Base-by-base conservation (phyloP, 2,113 vertebrate genomes). In the Tachysurus fulvidraco region DNA sequence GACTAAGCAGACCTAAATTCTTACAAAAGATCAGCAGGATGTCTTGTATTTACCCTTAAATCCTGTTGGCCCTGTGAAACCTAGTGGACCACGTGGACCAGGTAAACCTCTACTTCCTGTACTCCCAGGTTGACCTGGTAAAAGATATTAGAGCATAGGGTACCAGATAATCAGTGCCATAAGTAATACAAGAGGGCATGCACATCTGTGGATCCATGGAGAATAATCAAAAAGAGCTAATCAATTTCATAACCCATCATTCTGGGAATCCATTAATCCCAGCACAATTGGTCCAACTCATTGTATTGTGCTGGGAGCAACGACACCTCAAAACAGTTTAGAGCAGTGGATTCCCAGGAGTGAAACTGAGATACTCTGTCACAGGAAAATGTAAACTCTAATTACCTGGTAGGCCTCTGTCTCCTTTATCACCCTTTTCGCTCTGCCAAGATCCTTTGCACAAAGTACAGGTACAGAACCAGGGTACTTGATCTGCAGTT, bases 351-450 rank as follows among this genome's bases (percentile, higher is more conserved):
- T 12, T 52, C 41, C 64, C 11, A 57, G 28, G 10, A 57, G 7
- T 21, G 16, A 23, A 19, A 73, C 2, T 81, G 36, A 81, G 21
- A 82, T 64, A 41, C 28, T 6, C 28, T 21, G 5, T 19, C 14
- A 80, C 10, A 59, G 30, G 78, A 60, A 81, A 23, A 81, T 41
- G 21, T 23, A 41, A 41, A 44, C 17, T 44, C 30, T 21, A 36
- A n/a, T 84, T 36, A 92, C 95, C 95, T 94, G 92, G 86, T 17
- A 71, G 88, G 36, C 95, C 94, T 41, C 88, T 69, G 89, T 92
- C 92, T 78, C 95, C 95, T 0, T 17, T 78, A 57, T 94, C 92
- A 41, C 95, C 95, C 88, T 95, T 95, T 84, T 88, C 89, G 92
- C 93, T 6, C 13, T 3, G 0, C 85, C 91, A 28, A 28, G 90